Percentiles rank a stretch among this genome's conserved stretches.
Conservation (phyloP, 2,888 invertebrate genomes). For the Cheiracanthium punctorium region DNA sequence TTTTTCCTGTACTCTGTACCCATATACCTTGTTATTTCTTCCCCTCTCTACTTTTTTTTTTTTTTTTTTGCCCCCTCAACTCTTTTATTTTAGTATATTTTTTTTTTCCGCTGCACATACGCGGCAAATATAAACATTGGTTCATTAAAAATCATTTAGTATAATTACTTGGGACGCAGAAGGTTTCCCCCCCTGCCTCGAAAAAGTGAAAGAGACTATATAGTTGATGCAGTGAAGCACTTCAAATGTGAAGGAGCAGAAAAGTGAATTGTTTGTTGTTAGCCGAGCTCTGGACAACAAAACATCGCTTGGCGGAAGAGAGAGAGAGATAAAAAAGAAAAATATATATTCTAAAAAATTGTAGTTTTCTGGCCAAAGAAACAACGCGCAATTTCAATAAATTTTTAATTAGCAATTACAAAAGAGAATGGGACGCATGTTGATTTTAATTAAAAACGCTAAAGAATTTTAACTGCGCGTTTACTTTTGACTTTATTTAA, state of each 20-base stretch:
- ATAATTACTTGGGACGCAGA: constrained; percentile 55
- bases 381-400: constrained; percentile 68
- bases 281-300: constrained; percentile 34
- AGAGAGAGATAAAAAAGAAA: neutral
- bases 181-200: constrained; percentile 32
- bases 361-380: constrained; percentile 22
- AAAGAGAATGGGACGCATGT: constrained; percentile 61
- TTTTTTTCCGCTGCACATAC: constrained; percentile 24
- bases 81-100: constrained; percentile 9
- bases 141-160: constrained; percentile 70
- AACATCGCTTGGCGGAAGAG: neutral
- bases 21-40: constrained; percentile 29
- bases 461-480: constrained; percentile 49
- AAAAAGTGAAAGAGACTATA: neutral
- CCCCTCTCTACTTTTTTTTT: constrained; percentile 24
- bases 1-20: constrained; percentile 12
- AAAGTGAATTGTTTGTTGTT: constrained; percentile 50
- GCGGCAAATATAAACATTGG: constrained; percentile 64
- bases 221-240: constrained; percentile 34
- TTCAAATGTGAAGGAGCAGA: constrained; percentile 8
- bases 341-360: constrained; percentile 1
- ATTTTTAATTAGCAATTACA: constrained; percentile 70
- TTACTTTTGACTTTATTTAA: constrained; percentile 57
- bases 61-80: too few relatives aligned
- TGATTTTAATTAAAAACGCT: constrained; percentile 69